Evolutionary conservation across 2,797 vertebrate genomes (phyloP).

Genomic region (Tiaroga cobitis): DNA sequence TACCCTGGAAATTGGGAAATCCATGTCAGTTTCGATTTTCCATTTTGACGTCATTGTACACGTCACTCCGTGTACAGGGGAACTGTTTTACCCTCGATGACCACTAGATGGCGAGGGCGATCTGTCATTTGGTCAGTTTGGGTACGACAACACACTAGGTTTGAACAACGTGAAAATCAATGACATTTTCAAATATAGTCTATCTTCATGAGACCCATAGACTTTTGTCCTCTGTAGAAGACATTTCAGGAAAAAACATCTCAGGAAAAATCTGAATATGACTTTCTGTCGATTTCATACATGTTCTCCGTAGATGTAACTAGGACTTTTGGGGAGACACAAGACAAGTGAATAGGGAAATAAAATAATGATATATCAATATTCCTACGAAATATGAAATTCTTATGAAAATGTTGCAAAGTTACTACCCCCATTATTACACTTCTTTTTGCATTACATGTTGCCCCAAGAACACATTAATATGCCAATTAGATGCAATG

Average conservation of each 20-base stretch:
- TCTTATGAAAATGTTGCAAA: background rate
- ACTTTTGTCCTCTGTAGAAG: background rate
- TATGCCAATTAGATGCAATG: background rate
- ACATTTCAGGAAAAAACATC: background rate
- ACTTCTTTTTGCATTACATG: background rate
- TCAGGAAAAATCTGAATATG: no score
- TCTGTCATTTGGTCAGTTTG: no score
- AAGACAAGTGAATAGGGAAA: no score
- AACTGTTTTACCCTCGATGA: background rate
- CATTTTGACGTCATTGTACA: conserved; percentile 59
- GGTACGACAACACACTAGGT: background rate
- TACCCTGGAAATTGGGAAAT: conserved; percentile 75
- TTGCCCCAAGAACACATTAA: background rate
- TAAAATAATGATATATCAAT: no score
- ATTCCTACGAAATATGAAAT: no score
- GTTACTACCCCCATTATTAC: background rate
- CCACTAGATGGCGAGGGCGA: conserved; percentile 54
- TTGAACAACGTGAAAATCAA: background rate
- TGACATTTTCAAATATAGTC: background rate
- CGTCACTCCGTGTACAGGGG: background rate
- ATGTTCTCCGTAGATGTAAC: no score
- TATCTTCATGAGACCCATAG: background rate
- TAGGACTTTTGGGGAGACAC: no score
- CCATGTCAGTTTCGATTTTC: conserved; percentile 76
- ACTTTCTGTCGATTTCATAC: no score